Base-by-base conservation (phyloP, 2,113 vertebrate genomes). In the Pyxicephalus adspersus region DNA sequence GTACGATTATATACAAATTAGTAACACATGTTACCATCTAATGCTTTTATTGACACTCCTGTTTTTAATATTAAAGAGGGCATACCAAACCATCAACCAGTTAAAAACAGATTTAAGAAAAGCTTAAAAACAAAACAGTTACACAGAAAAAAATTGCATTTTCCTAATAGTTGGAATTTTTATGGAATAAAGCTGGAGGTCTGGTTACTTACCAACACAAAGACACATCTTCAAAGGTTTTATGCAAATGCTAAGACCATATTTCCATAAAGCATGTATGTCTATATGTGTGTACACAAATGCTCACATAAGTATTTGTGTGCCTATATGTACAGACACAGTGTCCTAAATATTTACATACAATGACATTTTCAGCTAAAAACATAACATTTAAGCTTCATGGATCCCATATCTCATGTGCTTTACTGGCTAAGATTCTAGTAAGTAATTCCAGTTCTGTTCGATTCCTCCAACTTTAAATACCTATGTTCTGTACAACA, bases 1-100 rank as follows among this genome's bases (percentile, higher is more conserved):
- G 87, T 89, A 90, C 84, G 85, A 86, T 91, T 92, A 93, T 91
- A 90, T 92, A 94, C 92, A 94, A 90, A 91, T 94, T 89, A 92
- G 89, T 93, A 91, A 93, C 88, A 90, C 87, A 91, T 88, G 87
- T 92, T 88, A 90, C 90, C 86, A 83, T 86, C 89, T 86, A 89
- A 87, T 87, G 86, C 87, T 73, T 85, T 88, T 87, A 88, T 84
- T 87, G 86, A 54, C 68, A 72, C 57, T 74, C 70, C 64, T 68
- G 85, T 87, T 90, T 92, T 89, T 87, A 89, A 89, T 89, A 90
- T 92, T 34, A 34, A 93, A 87, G 64, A 89, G 87, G 87, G 52
- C 83, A 86, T 89, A 89, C 85, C 87, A 87, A 91, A 91, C 91
- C 86, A 92, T 85, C 73, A 26, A 89, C 60, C 84, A 83, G 90